These are phyloP conservation scores for Drosophila cracens DNA, from an alignment of 2,888 invertebrate species.

Conservation along the genomic window DNA sequence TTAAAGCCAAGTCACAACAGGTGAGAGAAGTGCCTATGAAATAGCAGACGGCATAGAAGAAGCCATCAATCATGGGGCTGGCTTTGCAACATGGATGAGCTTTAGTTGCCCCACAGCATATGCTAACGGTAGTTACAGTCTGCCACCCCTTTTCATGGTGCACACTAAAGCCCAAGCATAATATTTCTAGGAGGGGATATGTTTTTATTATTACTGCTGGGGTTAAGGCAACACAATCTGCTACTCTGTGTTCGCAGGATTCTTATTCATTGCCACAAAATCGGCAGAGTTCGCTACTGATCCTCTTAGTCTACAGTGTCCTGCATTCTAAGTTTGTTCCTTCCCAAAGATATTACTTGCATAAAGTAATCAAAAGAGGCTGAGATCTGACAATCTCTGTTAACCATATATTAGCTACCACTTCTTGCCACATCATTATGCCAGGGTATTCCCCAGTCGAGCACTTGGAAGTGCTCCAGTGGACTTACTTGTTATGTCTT, in stretches of 20 bases:
- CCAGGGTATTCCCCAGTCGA: slow-evolving; percentile 14
- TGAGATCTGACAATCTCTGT: not conserved
- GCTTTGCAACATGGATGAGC: slow-evolving; percentile 48
- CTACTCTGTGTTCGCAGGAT: not conserved
- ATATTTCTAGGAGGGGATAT: not conserved
- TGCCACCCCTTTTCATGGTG: slow-evolving; percentile 53
- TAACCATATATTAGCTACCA: not conserved
- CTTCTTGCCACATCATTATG: not conserved
- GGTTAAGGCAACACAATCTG: not conserved
- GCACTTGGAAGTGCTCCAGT: not conserved
- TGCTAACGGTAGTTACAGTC: slow-evolving; percentile 52
- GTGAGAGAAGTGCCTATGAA: slow-evolving; percentile 45
- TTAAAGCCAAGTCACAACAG: slow-evolving; percentile 56
- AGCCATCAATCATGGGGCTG: slow-evolving; percentile 63
- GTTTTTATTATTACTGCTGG: not conserved
- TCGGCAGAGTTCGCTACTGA: not conserved
- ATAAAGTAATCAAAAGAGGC: not conserved
- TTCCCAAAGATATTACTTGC: not conserved
- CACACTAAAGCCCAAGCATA: slow-evolving; percentile 6
- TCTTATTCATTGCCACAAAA: not conserved
- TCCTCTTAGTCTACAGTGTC: not conserved
- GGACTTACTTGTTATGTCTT: slow-evolving; percentile 29
- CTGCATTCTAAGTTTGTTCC: not conserved
- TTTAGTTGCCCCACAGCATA: slow-evolving; percentile 44
- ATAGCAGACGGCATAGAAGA: slow-evolving; percentile 37